Percentiles rank a stretch among this genome's conserved stretches.
Conservation (phyloP, 2,113 vertebrate species). For the Opisthocomus hoazin region DNA sequence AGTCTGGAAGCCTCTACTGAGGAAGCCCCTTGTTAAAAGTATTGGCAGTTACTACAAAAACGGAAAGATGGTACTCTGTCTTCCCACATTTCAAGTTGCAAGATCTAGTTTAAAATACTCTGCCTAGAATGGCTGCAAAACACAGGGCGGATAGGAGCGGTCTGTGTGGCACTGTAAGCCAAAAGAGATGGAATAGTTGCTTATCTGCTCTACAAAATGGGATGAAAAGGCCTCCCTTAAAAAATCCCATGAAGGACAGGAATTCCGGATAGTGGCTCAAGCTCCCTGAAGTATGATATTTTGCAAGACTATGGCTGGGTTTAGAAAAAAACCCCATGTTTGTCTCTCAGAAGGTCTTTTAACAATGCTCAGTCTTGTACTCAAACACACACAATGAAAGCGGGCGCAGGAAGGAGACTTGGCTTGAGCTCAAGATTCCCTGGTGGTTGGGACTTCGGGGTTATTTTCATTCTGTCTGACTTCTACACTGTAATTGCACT, state of each 20-base stretch:
- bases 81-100: background rate
- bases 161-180: background rate
- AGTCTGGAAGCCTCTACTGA: background rate
- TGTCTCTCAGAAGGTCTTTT: constrained; percentile 32
- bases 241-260: background rate
- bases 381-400: constrained; percentile 19
- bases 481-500: background rate
- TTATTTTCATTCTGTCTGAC: constrained; percentile 20
- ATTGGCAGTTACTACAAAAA: background rate
- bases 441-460: background rate
- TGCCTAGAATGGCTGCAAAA: background rate
- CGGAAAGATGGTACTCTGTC: background rate
- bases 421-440: background rate
- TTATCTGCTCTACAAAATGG: background rate
- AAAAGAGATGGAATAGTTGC: background rate
- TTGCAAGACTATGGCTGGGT: background rate
- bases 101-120: background rate
- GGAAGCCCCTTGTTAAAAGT: background rate
- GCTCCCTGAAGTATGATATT: constrained; percentile 16
- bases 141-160: background rate
- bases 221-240: background rate
- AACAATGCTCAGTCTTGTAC: constrained; percentile 6
- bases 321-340: background rate
- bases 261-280: background rate
- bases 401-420: constrained; percentile 6